Base-by-base conservation (phyloP, 2,797 vertebrate genomes). In the Paedocypris micromegethes region DNA sequence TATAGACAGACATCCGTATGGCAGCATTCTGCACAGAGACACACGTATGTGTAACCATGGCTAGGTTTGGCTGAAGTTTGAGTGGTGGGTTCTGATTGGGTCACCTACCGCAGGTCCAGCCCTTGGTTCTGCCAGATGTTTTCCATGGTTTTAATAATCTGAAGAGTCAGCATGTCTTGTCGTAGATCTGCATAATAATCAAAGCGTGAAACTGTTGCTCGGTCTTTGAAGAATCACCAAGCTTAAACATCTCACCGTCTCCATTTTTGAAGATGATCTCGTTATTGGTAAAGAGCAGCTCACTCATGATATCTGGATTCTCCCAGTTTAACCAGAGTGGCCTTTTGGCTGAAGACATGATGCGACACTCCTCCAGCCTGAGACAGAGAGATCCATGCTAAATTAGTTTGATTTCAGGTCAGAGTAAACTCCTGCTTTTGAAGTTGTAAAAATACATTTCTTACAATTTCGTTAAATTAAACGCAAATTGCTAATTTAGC, bases 231-330 rank as follows among this genome's bases (percentile, higher is more conserved):
- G 4, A 48, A 40, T 40, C 58, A 41, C 46, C 23, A 23, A 23
- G 23, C 23, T 23, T 23, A 45, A 1, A 5, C 4, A 2, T 2
- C 80, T 68, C 75, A 91, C 89, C 89, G 0, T 90, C 89, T 71
- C 90, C 89, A 0, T 91, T 91, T 75, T 90, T 91, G 66, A 91
- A 91, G 79, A 91, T 91, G 78, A 91, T 86, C 78, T 91, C 88
- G 2, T 91, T 90, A 82, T 90, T 91, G 41, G 84, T 75, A 76
- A 90, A 91, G 48, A 91, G 87, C 37, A 91, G 85, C 58, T 90
- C 90, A 0, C 87, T 87, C 89, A 90, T 90, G 79, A 91, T 90
- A 81, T 91, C 90, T 0, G 89, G 90, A 40, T 90, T 90, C 71
- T 91, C 90, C 90, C 90, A 91, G 83, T 90, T 90, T 46, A 91